Evolutionary conservation across 2,797 vertebrate species (phyloP), one percentile per base, ranked within the genome.

Genomic region (Melanotaenia maccullochi): DNA sequence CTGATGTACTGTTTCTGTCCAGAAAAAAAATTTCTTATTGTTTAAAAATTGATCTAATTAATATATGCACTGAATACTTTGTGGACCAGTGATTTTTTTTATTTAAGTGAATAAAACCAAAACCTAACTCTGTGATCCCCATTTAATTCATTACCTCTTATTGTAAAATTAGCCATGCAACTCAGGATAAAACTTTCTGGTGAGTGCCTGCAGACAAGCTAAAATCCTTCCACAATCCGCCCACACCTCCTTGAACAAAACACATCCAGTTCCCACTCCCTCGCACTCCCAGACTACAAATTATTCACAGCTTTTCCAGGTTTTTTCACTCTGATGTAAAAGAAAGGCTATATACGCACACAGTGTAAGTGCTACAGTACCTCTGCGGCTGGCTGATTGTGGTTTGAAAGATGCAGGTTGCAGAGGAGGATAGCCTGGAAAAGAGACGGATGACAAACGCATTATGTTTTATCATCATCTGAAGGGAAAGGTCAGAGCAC

Each of bases 391-490:
- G 47, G 1, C 11, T 69, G 87, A 38, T 35, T 89, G 80, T 52
- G 89, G 89, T 42, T 73, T 88, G 81, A 89, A 87, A 9, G 92
- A 87, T 0, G 60, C 88, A 0, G 87, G 88, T 70, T 83, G 89
- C 63, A 85, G 73, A 25, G 84, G 81, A 68, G 75, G 87, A 81
- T 93, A 89, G 36, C 93, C 93, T 95, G 85, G 13, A 56, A 60
- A 61, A 64, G 30, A 80, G 68, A 81, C 40, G 24, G 51, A 82
- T 63, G 71, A 85, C 35, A 82, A 75, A 78, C 32, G 44, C 76
- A 77, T 85, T 52, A 71, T 44, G 72, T 75, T 84, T 78, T 72
- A 76, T 68, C 67, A 67, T 58, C 57, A 75, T 54, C 59, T 59
- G 52, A 83, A 60, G 62, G 70, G n/a, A 70, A 18, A 36, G 42